A percentile compares a stretch with the other conserved stretches of the same genome.
phyloP scores from a whole-genome alignment of 2,797 vertebrate species.

The Ctenopoma multispine region DNA sequence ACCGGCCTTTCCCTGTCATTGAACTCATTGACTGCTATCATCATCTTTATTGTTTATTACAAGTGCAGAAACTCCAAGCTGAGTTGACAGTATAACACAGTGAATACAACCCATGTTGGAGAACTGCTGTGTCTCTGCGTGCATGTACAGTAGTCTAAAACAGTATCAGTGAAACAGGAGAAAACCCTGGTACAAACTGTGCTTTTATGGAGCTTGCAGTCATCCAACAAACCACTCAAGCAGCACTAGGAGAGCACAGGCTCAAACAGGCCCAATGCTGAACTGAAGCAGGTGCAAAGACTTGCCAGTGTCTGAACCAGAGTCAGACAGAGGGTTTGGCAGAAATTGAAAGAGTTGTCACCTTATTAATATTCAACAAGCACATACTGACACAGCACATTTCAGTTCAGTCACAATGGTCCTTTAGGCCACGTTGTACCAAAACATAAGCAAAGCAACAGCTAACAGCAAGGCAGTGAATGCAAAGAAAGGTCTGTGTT shows the following conservation, averaged over 20 bases:
- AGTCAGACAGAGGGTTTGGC: conserved; percentile 56
- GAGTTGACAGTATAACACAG: conserved; percentile 24
- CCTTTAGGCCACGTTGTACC: conserved; percentile 52
- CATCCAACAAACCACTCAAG: conserved; percentile 42
- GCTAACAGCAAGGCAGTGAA: conserved; percentile 67
- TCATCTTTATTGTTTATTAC: conserved; percentile 31
- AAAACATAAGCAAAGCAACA: conserved; percentile 63
- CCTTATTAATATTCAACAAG: conserved; percentile 70
- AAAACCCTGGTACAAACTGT: conserved; percentile 12
- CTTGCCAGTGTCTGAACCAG: conserved; percentile 42
- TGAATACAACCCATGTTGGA: conserved; percentile 9
- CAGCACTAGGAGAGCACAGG: conserved; percentile 34
- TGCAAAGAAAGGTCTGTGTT: conserved; percentile 32
- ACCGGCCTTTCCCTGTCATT: conserved; percentile 22
- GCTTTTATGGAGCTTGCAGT: conserved; percentile 27
- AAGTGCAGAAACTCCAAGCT: conserved; percentile 26
- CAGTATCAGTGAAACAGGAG: conserved; percentile 33
- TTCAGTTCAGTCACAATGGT: conserved; percentile 63
- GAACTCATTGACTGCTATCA: conserved; percentile 33
- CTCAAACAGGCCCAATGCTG: conserved; percentile 40
- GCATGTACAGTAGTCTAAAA: conserved; percentile 6
- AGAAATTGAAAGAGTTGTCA: conserved; percentile 62
- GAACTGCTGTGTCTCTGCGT: conserved; percentile 6
- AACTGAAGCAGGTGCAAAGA: conserved; percentile 53
- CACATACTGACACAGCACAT: conserved; percentile 74